A percentile compares a stretch with the other conserved stretches of the same genome.
Evolutionary conservation across 2,888 invertebrate genomes (phyloP).

Genomic region (Caenorhabditis wallacei): DNA sequence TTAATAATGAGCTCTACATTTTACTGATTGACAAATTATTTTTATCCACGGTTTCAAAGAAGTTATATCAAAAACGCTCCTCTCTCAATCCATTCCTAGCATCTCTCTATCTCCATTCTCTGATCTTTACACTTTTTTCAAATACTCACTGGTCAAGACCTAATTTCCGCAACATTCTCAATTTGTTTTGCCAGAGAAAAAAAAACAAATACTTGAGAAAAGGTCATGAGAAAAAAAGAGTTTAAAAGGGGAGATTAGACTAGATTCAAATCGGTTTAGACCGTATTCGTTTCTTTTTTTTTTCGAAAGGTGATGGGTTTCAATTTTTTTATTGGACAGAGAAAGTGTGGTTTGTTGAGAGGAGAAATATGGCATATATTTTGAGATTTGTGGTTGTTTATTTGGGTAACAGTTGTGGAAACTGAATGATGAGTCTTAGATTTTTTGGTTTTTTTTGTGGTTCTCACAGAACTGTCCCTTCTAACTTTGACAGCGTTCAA

Average conservation of each 20-base stretch:
- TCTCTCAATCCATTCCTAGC: too few relatives aligned
- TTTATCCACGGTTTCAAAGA: too few relatives aligned
- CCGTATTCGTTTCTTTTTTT: too few relatives aligned
- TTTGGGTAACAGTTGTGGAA: background rate
- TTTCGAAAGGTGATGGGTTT: too few relatives aligned
- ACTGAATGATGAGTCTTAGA: background rate
- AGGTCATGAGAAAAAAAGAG: slow-evolving; percentile 17
- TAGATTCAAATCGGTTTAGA: slow-evolving; percentile 12
- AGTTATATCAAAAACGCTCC: too few relatives aligned
- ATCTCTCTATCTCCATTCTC: background rate
- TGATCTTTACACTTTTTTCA: slow-evolving; percentile 2
- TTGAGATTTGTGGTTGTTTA: slow-evolving; percentile 2
- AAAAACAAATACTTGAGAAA: slow-evolving; percentile 24
- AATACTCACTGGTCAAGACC: slow-evolving; percentile 4
- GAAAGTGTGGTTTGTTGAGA: slow-evolving; percentile 14
- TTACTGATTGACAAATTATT: too few relatives aligned
- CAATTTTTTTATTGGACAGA: slow-evolving; percentile 13
- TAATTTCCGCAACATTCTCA: slow-evolving; percentile 15
- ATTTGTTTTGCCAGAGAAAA: slow-evolving; percentile 35
- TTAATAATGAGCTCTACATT: too few relatives aligned
- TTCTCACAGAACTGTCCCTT: too few relatives aligned
- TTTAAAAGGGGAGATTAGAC: slow-evolving; percentile 22
- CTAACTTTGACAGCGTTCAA: too few relatives aligned
- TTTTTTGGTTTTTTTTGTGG: too few relatives aligned
- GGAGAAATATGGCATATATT: slow-evolving; percentile 3